Evolutionary conservation across 53 echinoderm and acorn worm genomes (phyloP).

Genomic region (Holothuria leucospilota): DNA sequence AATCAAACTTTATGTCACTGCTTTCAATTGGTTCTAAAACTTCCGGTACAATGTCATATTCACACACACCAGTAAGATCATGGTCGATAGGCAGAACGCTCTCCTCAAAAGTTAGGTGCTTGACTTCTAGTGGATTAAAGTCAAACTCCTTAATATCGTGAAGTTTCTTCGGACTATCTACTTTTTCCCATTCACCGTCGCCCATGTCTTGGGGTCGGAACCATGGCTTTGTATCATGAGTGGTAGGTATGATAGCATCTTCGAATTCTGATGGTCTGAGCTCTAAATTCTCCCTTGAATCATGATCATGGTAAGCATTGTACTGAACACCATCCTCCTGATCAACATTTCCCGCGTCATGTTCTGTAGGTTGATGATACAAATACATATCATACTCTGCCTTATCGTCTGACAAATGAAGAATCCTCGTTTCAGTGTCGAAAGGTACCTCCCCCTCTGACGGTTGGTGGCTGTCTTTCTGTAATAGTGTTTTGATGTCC

Average conservation of each 20-base stretch:
- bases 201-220: too few relatives aligned
- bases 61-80: background rate
- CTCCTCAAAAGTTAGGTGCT: background rate
- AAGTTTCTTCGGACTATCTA: too few relatives aligned
- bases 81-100: background rate
- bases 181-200: too few relatives aligned
- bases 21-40: conserved; percentile 17
- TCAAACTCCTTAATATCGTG: too few relatives aligned
- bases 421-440: conserved; percentile 17
- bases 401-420: conserved; percentile 16
- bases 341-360: too few relatives aligned
- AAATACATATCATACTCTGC: conserved; percentile 21
- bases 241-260: too few relatives aligned
- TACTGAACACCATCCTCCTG: background rate
- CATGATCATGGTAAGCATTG: too few relatives aligned
- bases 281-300: too few relatives aligned
- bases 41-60: background rate
- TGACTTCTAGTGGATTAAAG: background rate
- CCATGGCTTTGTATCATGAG: too few relatives aligned
- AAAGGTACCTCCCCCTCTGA: background rate
- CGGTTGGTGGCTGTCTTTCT: background rate
- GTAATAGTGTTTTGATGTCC: background rate
- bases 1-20: background rate
- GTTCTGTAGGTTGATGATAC: background rate
- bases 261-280: too few relatives aligned